phyloP scores from a whole-genome alignment of 1,140 invertebrate species.

The Globodera ellingtonae region DNA sequence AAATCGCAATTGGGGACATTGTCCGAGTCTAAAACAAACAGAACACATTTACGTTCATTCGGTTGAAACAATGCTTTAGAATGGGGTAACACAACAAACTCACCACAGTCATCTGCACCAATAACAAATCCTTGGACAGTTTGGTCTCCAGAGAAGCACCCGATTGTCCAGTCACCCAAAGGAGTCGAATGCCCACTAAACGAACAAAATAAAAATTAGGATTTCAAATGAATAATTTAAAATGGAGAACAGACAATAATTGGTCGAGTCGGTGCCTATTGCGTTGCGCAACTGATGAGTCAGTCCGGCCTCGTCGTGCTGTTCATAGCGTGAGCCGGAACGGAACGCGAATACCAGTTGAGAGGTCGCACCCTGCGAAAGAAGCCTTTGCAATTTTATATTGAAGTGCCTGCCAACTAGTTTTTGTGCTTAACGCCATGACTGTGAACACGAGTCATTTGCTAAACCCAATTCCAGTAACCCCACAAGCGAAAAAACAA shows the following conservation, averaged over 20 bases:
- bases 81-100: conserved; percentile 38
- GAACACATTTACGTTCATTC: no score
- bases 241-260: conserved; percentile 31
- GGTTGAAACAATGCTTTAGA: conserved; percentile 9
- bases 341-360: conserved; percentile 61
- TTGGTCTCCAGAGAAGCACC: conserved; percentile 43
- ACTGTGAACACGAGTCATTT: neutral
- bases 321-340: conserved; percentile 59
- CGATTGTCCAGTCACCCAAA: conserved; percentile 57
- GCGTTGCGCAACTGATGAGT: conserved; percentile 58
- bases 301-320: conserved; percentile 57
- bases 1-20: conserved; percentile 51
- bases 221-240: neutral
- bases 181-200: conserved; percentile 49
- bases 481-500: no score
- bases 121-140: conserved; percentile 52
- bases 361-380: no score
- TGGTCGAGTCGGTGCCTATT: conserved; percentile 55
- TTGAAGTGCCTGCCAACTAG: neutral
- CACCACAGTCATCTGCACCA: conserved; percentile 53
- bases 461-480: no score
- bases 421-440: neutral
- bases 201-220: neutral
- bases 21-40: conserved; percentile 45
- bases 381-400: no score